A percentile compares a stretch with the other conserved stretches of the same genome.
phyloP scores from a whole-genome alignment of 2,888 invertebrate species.

The Notodonta dromedarius region DNA sequence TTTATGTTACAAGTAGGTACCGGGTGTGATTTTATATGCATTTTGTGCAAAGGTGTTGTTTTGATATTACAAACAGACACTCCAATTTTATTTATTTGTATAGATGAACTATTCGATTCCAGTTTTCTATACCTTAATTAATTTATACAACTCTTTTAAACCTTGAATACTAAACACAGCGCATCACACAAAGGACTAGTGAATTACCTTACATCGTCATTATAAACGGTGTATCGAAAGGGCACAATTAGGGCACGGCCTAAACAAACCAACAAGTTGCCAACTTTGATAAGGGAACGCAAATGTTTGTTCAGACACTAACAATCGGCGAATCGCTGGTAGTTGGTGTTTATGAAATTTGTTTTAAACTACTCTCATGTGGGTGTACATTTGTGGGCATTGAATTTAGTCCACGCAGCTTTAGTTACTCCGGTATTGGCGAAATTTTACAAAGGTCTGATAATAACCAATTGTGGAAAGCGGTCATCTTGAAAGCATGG shows the following conservation, averaged over 20 bases:
- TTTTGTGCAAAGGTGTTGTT: too few relatives aligned
- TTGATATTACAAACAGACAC: too few relatives aligned
- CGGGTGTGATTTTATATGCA: too few relatives aligned
- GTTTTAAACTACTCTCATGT: neutral
- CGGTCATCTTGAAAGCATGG: too few relatives aligned
- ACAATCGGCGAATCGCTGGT: constrained; percentile 9
- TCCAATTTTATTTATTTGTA: too few relatives aligned
- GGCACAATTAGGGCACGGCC: constrained; percentile 23
- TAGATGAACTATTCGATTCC: too few relatives aligned
- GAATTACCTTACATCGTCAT: constrained; percentile 1
- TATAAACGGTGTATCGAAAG: constrained; percentile 9
- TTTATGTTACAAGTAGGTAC: too few relatives aligned
- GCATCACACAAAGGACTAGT: neutral
- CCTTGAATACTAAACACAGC: neutral
- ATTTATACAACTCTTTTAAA: neutral
- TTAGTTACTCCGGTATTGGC: too few relatives aligned
- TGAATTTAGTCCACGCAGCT: neutral
- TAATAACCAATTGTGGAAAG: too few relatives aligned
- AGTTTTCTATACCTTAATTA: too few relatives aligned
- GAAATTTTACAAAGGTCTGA: too few relatives aligned
- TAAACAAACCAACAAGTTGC: constrained; percentile 28
- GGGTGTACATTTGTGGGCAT: neutral
- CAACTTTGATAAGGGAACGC: constrained; percentile 21
- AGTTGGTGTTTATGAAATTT: constrained; percentile 10
- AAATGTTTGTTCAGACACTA: constrained; percentile 24